Percentiles rank a stretch among this genome's conserved stretches.
These are phyloP conservation scores for Siphlonurus alternatus DNA, from an alignment of 2,888 invertebrate species.

Conservation along the genomic window DNA sequence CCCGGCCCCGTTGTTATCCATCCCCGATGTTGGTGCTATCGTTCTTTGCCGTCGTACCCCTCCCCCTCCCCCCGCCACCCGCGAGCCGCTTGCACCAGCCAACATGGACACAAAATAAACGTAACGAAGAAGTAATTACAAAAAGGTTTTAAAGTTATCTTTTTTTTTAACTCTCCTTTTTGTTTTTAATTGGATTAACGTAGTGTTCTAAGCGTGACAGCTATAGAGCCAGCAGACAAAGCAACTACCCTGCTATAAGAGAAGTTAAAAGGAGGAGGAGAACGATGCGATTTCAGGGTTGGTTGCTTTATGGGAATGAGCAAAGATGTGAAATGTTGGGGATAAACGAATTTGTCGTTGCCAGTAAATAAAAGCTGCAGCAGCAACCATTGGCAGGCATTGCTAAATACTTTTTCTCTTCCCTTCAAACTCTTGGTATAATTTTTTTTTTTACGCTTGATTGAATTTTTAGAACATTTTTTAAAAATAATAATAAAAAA, in stretches of 20 bases:
- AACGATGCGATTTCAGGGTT: neutral
- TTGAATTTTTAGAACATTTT: neutral
- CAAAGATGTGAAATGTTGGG: neutral
- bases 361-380: neutral
- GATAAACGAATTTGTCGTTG: neutral
- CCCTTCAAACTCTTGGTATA: neutral
- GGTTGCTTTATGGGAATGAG: neutral
- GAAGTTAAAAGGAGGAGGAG: neutral
- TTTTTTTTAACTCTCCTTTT: neutral
- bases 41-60: neutral
- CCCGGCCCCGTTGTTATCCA: neutral
- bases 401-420: neutral
- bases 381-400: neutral
- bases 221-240: neutral
- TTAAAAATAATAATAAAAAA: neutral
- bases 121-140: slow-evolving; percentile 1
- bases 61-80: neutral
- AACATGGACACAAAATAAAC: neutral
- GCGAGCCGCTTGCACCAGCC: neutral
- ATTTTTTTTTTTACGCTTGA: neutral
- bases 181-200: slow-evolving; percentile 6
- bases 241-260: neutral
- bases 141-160: slow-evolving; percentile 1
- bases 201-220: neutral
- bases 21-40: neutral